Evolutionary conservation across 2,888 invertebrate species (phyloP).

Genomic region (Macrophya annulata): DNA sequence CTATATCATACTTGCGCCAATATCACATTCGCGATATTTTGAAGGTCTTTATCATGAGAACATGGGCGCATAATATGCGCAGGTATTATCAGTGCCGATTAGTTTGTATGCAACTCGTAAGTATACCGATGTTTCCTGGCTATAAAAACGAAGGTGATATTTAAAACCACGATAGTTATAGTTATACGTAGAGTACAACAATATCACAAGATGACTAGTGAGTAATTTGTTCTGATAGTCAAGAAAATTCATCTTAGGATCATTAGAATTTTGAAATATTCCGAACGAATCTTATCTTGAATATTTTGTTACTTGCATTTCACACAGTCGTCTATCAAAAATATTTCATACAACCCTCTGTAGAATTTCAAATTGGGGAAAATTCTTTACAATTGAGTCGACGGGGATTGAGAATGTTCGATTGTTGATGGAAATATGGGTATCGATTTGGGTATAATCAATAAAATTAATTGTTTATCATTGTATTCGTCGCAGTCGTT

Average conservation of each 20-base stretch:
- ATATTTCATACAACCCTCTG: not conserved
- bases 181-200: conserved; percentile 22
- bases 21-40: conserved; percentile 35
- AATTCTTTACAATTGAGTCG: not conserved
- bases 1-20: not conserved
- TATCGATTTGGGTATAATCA: not conserved
- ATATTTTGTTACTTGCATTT: not conserved
- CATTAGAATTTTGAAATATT: not conserved
- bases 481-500: not conserved
- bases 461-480: not conserved
- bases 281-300: not conserved
- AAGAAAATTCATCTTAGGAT: not conserved
- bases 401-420: not conserved
- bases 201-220: conserved; percentile 45
- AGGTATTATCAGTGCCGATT: conserved; percentile 68
- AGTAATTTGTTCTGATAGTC: conserved; percentile 6
- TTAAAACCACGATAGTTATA: conserved; percentile 33
- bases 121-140: conserved; percentile 33
- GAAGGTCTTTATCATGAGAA: conserved; percentile 33
- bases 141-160: conserved; percentile 44
- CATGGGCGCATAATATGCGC: conserved; percentile 63
- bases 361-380: not conserved
- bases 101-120: conserved; percentile 54
- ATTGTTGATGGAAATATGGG: not conserved
- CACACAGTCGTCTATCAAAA: not conserved